Percentiles rank a stretch among this genome's conserved stretches.
These are phyloP conservation scores for Benitochromis conjunctus DNA, from an alignment of 2,113 vertebrate species.

Conservation along the genomic window DNA sequence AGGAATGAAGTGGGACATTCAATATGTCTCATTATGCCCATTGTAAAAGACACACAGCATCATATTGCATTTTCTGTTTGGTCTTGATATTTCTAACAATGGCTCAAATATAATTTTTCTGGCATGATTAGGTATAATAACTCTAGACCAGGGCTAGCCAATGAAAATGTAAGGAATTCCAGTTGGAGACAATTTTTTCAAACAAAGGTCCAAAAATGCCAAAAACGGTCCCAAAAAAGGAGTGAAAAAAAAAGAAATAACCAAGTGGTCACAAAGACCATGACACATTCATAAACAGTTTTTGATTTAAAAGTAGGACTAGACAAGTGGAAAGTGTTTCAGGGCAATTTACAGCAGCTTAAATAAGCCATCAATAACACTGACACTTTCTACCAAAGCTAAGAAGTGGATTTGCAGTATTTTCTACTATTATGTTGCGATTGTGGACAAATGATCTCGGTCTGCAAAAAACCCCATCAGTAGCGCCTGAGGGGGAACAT, in stretches of 20 bases:
- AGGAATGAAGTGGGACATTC: fast-evolving
- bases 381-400: background rate
- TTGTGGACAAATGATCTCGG: background rate
- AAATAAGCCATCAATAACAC: background rate
- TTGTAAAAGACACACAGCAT: background rate
- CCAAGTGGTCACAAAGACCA: background rate
- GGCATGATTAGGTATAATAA: background rate
- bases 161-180: background rate
- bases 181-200: background rate
- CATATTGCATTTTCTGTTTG: background rate
- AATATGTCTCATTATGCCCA: background rate
- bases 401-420: background rate
- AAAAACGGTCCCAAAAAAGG: background rate
- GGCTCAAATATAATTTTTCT: background rate
- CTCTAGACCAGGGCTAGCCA: background rate
- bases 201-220: background rate
- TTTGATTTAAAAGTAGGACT: background rate
- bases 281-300: background rate
- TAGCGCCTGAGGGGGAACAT: background rate
- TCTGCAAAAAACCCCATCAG: constrained; percentile 5
- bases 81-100: background rate
- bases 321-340: background rate
- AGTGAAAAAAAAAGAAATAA: background rate
- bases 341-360: background rate
- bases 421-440: background rate